A percentile compares a stretch with the other conserved stretches of the same genome.
Evolutionary conservation across 30 jellyfish, hydroid and myxozoan genomes (phyloP).

Genomic region (Hydra vulgaris): DNA sequence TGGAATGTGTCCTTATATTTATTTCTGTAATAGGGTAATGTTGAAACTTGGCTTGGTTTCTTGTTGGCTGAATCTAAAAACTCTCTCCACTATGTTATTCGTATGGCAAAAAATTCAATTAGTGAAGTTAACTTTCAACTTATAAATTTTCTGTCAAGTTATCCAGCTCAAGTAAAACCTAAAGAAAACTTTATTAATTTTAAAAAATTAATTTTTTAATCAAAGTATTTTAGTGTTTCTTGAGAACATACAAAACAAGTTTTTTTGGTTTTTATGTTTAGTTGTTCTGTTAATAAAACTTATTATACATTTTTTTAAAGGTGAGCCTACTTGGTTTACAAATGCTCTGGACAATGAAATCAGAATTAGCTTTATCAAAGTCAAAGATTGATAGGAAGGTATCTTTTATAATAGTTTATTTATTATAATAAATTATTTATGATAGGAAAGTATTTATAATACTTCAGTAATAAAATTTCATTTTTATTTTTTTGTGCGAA

Average conservation of each 20-base stretch:
- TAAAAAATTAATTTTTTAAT: too few relatives aligned
- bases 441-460: too few relatives aligned
- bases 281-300: too few relatives aligned
- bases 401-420: neutral
- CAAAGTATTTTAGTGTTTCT: too few relatives aligned
- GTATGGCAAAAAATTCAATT: slow-evolving; percentile 53
- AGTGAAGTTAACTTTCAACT: slow-evolving; percentile 55
- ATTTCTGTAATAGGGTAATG: slow-evolving; percentile 90
- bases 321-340: slow-evolving; percentile 81
- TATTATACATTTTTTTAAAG: slow-evolving; percentile 23
- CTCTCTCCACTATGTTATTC: slow-evolving; percentile 61
- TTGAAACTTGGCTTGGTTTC: slow-evolving; percentile 65
- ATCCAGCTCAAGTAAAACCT: slow-evolving; percentile 64
- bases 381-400: slow-evolving; percentile 79
- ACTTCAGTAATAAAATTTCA: too few relatives aligned
- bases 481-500: too few relatives aligned
- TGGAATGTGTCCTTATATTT: too few relatives aligned
- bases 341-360: slow-evolving; percentile 83
- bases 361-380: slow-evolving; percentile 61
- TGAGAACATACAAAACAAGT: too few relatives aligned
- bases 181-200: neutral
- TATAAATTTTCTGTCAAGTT: slow-evolving; percentile 43
- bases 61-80: slow-evolving; percentile 39
- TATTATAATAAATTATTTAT: neutral
- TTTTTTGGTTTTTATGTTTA: too few relatives aligned